Evolutionary conservation across 2,888 invertebrate species (phyloP).

Genomic region (Polia nebulosa): DNA sequence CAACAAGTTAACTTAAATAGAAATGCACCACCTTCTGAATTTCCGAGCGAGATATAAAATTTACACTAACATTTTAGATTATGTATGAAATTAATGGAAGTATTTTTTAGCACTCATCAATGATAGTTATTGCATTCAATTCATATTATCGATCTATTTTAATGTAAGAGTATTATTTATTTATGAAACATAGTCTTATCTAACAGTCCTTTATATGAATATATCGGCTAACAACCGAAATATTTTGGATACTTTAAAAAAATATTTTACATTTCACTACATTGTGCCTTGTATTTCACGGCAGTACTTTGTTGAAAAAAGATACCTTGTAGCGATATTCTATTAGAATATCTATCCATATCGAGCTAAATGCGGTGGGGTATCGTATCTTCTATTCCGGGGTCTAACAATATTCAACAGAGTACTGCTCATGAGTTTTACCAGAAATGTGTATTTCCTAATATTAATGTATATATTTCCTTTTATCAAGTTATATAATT

Average conservation of each 20-base stretch:
- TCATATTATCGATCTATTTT: slow-evolving; percentile 54
- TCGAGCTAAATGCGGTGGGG: slow-evolving; percentile 16
- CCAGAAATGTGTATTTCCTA: slow-evolving; percentile 23
- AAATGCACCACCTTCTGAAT: slow-evolving; percentile 50
- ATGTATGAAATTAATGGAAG: slow-evolving; percentile 66
- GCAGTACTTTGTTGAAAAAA: slow-evolving; percentile 54
- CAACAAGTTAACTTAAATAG: slow-evolving; percentile 41
- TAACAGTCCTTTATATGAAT: slow-evolving; percentile 64
- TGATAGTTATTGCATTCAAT: slow-evolving; percentile 61
- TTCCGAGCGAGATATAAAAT: slow-evolving; percentile 37
- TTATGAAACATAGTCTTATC: slow-evolving; percentile 58
- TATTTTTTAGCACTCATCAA: slow-evolving; percentile 64
- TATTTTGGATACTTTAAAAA: slow-evolving; percentile 39
- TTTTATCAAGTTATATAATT: slow-evolving; percentile 20
- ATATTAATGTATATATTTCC: slow-evolving; percentile 10
- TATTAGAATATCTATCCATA: slow-evolving; percentile 14
- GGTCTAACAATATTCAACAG: slow-evolving; percentile 30
- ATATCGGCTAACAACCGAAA: slow-evolving; percentile 34
- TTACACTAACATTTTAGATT: slow-evolving; percentile 59
- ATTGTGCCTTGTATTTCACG: slow-evolving; percentile 33
- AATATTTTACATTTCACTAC: slow-evolving; percentile 50
- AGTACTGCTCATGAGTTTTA: slow-evolving; percentile 47
- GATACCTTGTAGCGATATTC: slow-evolving; percentile 20
- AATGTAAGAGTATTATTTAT: slow-evolving; percentile 60
- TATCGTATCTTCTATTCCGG: slow-evolving; percentile 5